These are phyloP conservation scores for Phoxinus phoxinus DNA, from an alignment of 2,113 vertebrate species.

Conservation along the genomic window DNA sequence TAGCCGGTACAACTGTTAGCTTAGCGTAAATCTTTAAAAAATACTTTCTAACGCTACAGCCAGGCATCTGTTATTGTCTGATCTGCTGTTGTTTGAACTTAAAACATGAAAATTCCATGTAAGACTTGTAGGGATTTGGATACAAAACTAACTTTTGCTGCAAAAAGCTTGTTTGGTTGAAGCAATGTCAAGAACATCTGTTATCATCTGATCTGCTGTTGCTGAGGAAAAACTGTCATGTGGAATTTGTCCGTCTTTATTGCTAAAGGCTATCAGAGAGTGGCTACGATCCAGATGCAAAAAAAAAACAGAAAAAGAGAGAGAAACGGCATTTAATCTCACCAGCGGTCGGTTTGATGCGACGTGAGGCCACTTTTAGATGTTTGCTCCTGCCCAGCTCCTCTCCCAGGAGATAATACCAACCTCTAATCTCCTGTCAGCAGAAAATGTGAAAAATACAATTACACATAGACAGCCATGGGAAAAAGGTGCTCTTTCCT, in stretches of 20 bases:
- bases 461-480: conserved; percentile 21
- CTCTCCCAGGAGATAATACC: conserved; percentile 87
- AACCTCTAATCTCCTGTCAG: conserved; percentile 80
- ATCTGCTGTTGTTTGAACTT: too few species aligned
- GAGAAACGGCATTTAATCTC: conserved; percentile 31
- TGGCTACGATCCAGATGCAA: background rate
- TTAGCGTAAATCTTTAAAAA: background rate
- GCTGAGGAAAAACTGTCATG: conserved; percentile 22
- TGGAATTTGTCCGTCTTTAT: background rate
- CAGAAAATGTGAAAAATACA: conserved; percentile 33
- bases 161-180: background rate
- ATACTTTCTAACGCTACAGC: background rate
- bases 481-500: conserved; percentile 23
- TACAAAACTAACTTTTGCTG: background rate
- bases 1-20: background rate
- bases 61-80: background rate
- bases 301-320: background rate
- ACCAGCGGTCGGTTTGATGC: conserved; percentile 61
- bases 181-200: background rate
- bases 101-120: background rate
- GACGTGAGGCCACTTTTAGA: conserved; percentile 81
- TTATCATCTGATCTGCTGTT: background rate
- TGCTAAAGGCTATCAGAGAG: conserved; percentile 22
- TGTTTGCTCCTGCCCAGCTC: conserved; percentile 85
- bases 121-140: background rate